Conservation (phyloP, 37 sponge, comb jelly and placozoan species). For the Geodia barretti region DNA sequence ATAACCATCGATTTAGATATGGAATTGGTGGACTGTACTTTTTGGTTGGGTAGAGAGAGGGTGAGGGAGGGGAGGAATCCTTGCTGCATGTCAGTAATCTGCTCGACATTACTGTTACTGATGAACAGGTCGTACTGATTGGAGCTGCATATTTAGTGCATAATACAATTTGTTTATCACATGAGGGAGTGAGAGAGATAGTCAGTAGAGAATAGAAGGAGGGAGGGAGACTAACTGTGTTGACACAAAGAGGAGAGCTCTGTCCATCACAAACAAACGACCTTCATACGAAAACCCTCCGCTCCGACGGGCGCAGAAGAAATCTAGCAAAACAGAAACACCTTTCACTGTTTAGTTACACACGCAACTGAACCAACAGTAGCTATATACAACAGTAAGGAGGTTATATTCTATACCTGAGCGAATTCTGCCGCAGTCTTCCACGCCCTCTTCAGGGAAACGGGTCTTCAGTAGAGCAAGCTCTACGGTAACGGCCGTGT, state of each 20-base stretch:
- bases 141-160: slow-evolving; percentile 12
- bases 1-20: too few relatives aligned
- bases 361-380: background rate
- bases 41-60: slow-evolving; percentile 3
- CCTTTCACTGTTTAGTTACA: background rate
- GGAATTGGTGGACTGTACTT: background rate
- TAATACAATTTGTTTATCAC: too few relatives aligned
- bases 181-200: too few relatives aligned
- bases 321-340: slow-evolving; percentile 19
- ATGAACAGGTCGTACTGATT: slow-evolving; percentile 21
- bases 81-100: slow-evolving; percentile 6
- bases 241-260: slow-evolving; percentile 57
- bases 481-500: slow-evolving; percentile 9
- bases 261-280: slow-evolving; percentile 53
- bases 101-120: background rate
- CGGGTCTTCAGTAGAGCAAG: slow-evolving; percentile 17
- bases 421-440: slow-evolving; percentile 8
- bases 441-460: slow-evolving; percentile 17
- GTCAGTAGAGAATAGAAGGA: background rate
- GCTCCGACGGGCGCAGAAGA: slow-evolving; percentile 53
- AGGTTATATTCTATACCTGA: slow-evolving; percentile 23
- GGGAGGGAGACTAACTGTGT: slow-evolving; percentile 34
- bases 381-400: too few relatives aligned
- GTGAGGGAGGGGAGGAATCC: slow-evolving; percentile 47
- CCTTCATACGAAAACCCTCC: slow-evolving; percentile 35